Percentiles rank a stretch among this genome's conserved stretches.
phyloP scores from a whole-genome alignment of 2,113 vertebrate species.

The Zeus faber region DNA sequence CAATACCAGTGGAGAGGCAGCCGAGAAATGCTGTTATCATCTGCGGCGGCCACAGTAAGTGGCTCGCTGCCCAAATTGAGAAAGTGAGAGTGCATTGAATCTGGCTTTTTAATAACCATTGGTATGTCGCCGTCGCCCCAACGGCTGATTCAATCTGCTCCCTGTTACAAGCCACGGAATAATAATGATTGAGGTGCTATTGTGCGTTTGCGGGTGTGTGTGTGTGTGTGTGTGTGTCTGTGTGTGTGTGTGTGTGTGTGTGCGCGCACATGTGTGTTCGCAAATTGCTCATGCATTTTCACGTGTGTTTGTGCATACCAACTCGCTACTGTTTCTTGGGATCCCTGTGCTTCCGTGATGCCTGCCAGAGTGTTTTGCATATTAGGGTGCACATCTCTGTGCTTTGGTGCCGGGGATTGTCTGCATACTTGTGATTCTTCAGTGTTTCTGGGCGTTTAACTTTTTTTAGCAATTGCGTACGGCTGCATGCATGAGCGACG shows the following conservation, averaged over 20 bases:
- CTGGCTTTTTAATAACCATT: constrained; percentile 50
- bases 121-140: constrained; percentile 27
- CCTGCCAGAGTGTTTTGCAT: constrained; percentile 43
- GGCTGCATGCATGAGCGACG: constrained; percentile 62
- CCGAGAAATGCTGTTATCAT: constrained; percentile 44
- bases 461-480: constrained; percentile 68
- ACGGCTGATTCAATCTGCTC: constrained; percentile 28
- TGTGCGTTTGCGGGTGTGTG: neutral
- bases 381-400: constrained; percentile 52
- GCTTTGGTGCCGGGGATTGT: constrained; percentile 38
- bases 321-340: constrained; percentile 25
- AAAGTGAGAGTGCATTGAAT: constrained; percentile 40
- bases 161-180: constrained; percentile 25
- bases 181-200: constrained; percentile 26
- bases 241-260: constrained; percentile 20
- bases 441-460: constrained; percentile 69
- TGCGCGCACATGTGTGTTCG: neutral
- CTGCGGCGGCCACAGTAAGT: constrained; percentile 29
- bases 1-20: constrained; percentile 26
- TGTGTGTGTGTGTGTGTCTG: constrained; percentile 17
- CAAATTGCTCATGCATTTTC: neutral
- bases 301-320: constrained; percentile 32
- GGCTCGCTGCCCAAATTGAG: constrained; percentile 34
- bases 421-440: constrained; percentile 57
- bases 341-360: constrained; percentile 43